A percentile compares a stretch with the other conserved stretches of the same genome.
phyloP scores from a whole-genome alignment of 2,113 vertebrate genomes.

The Perca schrenkii region DNA sequence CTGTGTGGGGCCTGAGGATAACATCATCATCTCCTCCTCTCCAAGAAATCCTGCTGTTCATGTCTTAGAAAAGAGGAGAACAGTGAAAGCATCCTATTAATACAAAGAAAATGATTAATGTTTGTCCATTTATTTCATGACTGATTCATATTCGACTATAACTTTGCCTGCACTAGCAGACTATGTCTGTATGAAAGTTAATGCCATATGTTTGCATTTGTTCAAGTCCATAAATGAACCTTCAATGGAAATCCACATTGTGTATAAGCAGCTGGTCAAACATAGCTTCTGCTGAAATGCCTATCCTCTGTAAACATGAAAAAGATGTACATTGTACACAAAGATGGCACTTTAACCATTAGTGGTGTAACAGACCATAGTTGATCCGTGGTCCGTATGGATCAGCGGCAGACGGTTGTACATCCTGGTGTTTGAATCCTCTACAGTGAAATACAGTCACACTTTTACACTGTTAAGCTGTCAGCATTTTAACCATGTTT shows the following conservation, averaged over 20 bases:
- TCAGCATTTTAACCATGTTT: no score
- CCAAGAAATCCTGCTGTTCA: conserved; percentile 33
- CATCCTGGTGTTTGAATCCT: no score
- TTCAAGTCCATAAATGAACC: background rate
- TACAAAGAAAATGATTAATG: conserved; percentile 7
- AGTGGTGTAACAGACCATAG: no score
- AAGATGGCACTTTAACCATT: background rate
- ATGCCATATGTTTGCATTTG: background rate
- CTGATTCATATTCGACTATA: conserved; percentile 6
- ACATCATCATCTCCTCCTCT: conserved; percentile 27
- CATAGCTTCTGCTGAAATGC: background rate
- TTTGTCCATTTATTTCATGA: conserved; percentile 11
- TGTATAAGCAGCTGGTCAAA: conserved; percentile 4
- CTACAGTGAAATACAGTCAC: no score
- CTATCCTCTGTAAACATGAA: background rate
- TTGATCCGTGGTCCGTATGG: no score
- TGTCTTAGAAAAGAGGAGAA: conserved; percentile 18
- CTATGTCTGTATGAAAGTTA: background rate
- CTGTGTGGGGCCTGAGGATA: conserved; percentile 52
- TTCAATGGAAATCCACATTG: conserved; percentile 5
- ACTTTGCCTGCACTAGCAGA: background rate
- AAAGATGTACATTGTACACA: background rate
- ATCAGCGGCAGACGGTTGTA: no score
- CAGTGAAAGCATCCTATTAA: background rate
- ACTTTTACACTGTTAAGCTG: no score